Evolutionary conservation across 1,140 invertebrate genomes (phyloP), one percentile per base, ranked within the genome.

Genomic region (Sitophilus oryzae): DNA sequence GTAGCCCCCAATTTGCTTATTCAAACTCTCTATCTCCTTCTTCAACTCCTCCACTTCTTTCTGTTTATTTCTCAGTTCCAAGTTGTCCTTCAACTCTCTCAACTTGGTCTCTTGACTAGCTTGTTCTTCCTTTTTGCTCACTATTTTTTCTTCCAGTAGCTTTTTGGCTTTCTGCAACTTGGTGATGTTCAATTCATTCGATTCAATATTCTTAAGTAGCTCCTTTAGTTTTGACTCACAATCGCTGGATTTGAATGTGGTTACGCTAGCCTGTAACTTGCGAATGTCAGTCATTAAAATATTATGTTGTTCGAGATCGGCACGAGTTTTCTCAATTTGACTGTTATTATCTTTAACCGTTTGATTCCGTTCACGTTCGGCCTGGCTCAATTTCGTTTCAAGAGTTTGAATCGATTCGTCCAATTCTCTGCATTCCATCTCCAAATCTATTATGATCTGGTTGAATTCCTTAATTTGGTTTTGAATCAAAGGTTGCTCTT

Each of bases 21-120:
- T 71, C n/a, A 78, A 65, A 64, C 76, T 73, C 35, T 75, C 68
- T 16, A 77, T 73, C 16, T 74, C 65, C 9, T 63, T 67, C 19
- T 68, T 59, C 4, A 70, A 20, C 70, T 62, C 62, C 70, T 71
- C 18, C 69, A 72, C 56, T 69, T 72, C 25, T 35, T 56, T 61
- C 34, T 52, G 52, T 54, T 61, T 69, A 18, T 61, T 46, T 3
- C 67, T 51, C 11, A 68, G 41, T 22, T 52, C 52, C 8, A 56
- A 38, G 46, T 70, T 70, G 51, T 66, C 66, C 38, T 65, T 55
- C 9, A 70, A 45, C 3, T 56, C 56, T 16, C 64, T 36, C 8
- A 61, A 55, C 4, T 57, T 46, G 6, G 55, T 52, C 23, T 66
- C 58, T 34, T 59, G 46, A 37, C 62, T 65, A 1, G 61, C 62